These are phyloP conservation scores for Protonemura montana DNA, from an alignment of 2,888 invertebrate species.

Conservation along the genomic window DNA sequence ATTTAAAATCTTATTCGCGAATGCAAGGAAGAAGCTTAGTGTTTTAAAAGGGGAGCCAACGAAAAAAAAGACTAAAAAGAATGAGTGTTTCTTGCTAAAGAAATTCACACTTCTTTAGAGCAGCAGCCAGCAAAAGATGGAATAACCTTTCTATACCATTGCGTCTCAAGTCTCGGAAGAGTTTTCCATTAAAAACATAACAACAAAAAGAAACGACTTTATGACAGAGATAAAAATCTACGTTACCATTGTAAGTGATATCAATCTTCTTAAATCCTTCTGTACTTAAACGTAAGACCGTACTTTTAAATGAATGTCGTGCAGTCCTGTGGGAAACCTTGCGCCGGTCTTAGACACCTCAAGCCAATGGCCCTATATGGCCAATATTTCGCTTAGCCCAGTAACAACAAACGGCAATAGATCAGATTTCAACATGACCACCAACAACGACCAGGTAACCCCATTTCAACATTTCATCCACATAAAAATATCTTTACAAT, in stretches of 20 bases:
- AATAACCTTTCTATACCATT: neutral
- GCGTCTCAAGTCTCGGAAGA: neutral
- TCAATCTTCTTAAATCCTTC: neutral
- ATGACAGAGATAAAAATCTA: neutral
- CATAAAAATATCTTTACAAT: neutral
- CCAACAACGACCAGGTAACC: neutral
- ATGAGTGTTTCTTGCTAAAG: neutral
- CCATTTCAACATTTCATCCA: neutral
- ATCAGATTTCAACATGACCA: neutral
- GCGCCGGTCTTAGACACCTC: neutral
- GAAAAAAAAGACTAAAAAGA: slow-evolving; percentile 21
- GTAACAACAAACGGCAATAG: neutral
- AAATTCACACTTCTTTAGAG: slow-evolving; percentile 26
- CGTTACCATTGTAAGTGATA: slow-evolving; percentile 22
- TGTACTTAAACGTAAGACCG: neutral
- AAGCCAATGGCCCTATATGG: neutral
- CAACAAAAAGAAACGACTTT: neutral
- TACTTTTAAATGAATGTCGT: neutral
- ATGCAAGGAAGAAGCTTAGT: neutral
- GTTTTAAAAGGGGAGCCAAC: neutral
- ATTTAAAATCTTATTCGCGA: slow-evolving; percentile 33
- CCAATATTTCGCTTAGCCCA: neutral
- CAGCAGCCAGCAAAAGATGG: neutral
- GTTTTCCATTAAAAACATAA: slow-evolving; percentile 24
- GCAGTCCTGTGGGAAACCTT: neutral